phyloP scores from a whole-genome alignment of 2,113 vertebrate genomes.

The Sminthopsis crassicaudata region DNA sequence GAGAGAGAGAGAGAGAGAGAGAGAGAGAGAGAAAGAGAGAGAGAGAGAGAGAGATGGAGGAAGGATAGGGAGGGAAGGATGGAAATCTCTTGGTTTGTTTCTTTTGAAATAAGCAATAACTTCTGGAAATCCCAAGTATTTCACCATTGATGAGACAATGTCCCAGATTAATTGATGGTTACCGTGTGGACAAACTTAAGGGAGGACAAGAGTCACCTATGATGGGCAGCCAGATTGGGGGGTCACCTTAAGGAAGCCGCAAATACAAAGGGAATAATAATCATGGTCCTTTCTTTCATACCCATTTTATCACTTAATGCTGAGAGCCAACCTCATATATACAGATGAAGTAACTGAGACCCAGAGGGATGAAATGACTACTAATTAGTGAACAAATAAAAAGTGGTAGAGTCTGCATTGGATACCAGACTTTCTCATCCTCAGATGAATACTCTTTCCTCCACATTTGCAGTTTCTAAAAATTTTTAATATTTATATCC shows the following conservation, averaged over 20 bases:
- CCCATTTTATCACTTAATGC: background rate
- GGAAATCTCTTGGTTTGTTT: background rate
- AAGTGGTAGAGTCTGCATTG: background rate
- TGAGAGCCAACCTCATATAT: background rate
- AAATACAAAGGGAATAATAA: background rate
- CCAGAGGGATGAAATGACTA: background rate
- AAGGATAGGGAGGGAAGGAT: no score
- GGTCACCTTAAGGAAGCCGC: background rate
- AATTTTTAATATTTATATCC: background rate
- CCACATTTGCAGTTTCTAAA: background rate
- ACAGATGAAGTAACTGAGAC: background rate
- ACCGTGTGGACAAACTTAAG: background rate
- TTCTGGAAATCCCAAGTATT: background rate
- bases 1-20: no score
- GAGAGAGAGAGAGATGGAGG: no score
- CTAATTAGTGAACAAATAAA: background rate
- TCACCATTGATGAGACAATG: background rate
- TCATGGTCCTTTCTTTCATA: background rate
- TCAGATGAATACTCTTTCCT: background rate
- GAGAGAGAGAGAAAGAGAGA: fast-evolving
- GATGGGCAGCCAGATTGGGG: no score
- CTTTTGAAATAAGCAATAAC: background rate
- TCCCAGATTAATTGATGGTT: background rate
- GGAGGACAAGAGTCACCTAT: background rate
- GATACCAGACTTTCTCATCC: background rate